These are phyloP conservation scores for Drosophila malerkotliana DNA, from an alignment of 1,140 invertebrate species.

Conservation along the genomic window DNA sequence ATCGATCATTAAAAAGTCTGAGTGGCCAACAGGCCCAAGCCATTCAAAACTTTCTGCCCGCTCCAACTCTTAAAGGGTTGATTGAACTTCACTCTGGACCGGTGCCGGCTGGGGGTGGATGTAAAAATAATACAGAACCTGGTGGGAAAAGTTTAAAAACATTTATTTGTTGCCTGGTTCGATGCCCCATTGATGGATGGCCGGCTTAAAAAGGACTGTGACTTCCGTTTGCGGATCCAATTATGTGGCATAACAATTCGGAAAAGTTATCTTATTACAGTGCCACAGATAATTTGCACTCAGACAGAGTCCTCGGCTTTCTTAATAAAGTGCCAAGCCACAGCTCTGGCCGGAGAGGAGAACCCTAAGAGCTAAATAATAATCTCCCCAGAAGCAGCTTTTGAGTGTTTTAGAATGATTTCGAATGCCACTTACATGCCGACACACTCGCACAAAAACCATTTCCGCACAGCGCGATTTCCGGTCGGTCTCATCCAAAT, in stretches of 20 bases:
- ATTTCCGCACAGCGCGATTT: constrained; percentile 52
- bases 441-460: constrained; percentile 21
- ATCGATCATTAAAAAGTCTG: constrained; percentile 44
- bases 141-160: constrained; percentile 69
- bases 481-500: constrained; percentile 79
- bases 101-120: neutral
- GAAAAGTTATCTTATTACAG: constrained; percentile 8
- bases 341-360: constrained; percentile 10
- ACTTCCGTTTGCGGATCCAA: constrained; percentile 32
- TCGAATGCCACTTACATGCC: constrained; percentile 69
- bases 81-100: constrained; percentile 45
- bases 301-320: too few relatives aligned
- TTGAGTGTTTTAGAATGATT: constrained; percentile 79
- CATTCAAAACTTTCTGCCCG: constrained; percentile 59
- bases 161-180: constrained; percentile 52
- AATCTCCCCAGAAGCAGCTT: constrained; percentile 52
- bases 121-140: constrained; percentile 34
- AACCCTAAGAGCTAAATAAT: constrained; percentile 50
- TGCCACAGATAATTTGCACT: neutral
- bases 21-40: constrained; percentile 37
- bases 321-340: constrained; percentile 12
- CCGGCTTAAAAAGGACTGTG: constrained; percentile 1
- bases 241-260: constrained; percentile 38
- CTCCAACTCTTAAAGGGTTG: constrained; percentile 70
- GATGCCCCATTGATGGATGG: constrained; percentile 46